A percentile compares a stretch with the other conserved stretches of the same genome.
phyloP scores from a whole-genome alignment of 53 echinoderm and acorn worm species.

The Temnopleurus reevesii region DNA sequence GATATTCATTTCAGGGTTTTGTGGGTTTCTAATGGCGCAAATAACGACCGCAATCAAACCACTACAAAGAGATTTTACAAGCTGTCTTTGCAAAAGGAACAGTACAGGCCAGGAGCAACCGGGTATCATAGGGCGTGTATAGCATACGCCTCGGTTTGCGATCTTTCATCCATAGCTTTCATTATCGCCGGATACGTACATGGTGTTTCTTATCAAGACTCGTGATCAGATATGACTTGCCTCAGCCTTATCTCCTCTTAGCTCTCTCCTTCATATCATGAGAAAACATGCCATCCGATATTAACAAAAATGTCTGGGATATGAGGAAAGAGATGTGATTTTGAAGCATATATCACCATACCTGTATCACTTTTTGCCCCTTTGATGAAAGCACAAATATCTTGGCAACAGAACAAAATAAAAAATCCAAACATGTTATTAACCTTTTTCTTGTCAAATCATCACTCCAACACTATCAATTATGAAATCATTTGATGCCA shows the following conservation, averaged over 20 bases:
- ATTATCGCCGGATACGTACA: conserved; percentile 63
- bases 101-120: too few species aligned
- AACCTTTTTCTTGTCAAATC: background rate
- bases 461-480: background rate
- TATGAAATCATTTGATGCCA: background rate
- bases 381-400: conserved; percentile 26
- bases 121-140: conserved; percentile 31
- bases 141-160: background rate
- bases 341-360: conserved; percentile 12
- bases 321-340: background rate
- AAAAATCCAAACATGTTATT: background rate
- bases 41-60: background rate
- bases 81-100: too few species aligned
- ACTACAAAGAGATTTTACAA: background rate
- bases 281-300: conserved; percentile 58
- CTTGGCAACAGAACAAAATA: background rate
- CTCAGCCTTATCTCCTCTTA: conserved; percentile 39
- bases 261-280: conserved; percentile 22
- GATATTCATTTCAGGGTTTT: background rate
- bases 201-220: conserved; percentile 26
- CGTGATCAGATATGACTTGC: conserved; percentile 58
- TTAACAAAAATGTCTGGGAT: conserved; percentile 36
- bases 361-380: background rate
- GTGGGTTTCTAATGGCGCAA: background rate
- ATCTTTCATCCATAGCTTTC: conserved; percentile 57